Conservation (phyloP, 2,888 invertebrate species). For the Synanthedon vespiformis region DNA sequence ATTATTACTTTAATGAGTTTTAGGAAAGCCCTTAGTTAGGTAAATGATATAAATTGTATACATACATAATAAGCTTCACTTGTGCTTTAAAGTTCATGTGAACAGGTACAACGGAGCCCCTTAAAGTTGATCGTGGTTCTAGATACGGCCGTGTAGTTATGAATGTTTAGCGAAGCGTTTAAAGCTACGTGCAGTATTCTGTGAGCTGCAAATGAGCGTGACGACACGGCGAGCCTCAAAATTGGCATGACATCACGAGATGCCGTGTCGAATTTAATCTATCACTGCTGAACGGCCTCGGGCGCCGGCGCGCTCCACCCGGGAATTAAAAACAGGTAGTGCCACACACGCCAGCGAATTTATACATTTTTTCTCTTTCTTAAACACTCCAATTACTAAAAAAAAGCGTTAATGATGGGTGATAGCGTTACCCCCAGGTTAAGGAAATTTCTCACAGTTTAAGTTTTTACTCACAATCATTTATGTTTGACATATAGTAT, state of each 20-base stretch:
- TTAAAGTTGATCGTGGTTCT: neutral
- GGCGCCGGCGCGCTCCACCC: conserved; percentile 40
- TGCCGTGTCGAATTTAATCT: conserved; percentile 69
- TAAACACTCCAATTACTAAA: conserved; percentile 29
- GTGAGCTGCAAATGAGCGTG: conserved; percentile 47
- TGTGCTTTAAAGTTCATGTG: too few species aligned
- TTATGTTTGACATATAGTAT: too few species aligned
- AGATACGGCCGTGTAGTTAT: neutral
- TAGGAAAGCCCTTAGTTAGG: too few species aligned
- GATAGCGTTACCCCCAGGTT: conserved; percentile 21
- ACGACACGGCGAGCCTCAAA: conserved; percentile 45
- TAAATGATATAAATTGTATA: too few species aligned
- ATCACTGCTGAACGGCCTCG: conserved; percentile 48
- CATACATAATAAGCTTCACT: too few species aligned
- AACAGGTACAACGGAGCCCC: too few species aligned
- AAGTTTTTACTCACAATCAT: too few species aligned
- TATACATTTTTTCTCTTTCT: conserved; percentile 20
- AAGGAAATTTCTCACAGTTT: neutral
- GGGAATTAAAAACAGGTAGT: conserved; percentile 52
- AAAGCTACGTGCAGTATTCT: neutral
- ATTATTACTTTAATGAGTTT: too few species aligned
- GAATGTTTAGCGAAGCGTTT: neutral
- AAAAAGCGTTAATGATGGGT: conserved; percentile 27
- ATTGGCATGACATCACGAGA: conserved; percentile 68
- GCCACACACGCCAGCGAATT: conserved; percentile 43